A percentile compares a stretch with the other conserved stretches of the same genome.
phyloP scores from a whole-genome alignment of 2,113 vertebrate genomes.

The Hemibagrus wyckioides region DNA sequence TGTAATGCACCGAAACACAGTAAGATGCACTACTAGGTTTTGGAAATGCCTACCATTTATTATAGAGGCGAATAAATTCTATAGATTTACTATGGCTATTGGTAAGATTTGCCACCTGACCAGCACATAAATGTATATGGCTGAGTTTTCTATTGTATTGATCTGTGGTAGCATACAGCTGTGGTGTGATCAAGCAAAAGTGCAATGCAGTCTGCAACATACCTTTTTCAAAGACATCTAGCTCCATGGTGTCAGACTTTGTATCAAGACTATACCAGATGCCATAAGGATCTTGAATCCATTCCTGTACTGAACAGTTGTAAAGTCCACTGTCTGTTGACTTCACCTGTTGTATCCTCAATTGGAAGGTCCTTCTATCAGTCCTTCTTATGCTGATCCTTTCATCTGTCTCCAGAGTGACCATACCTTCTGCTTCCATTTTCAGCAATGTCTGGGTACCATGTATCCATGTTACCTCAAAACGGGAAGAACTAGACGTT shows the following conservation, averaged over 20 bases:
- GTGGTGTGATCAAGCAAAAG: neutral
- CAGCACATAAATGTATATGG: neutral
- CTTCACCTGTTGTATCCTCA: slow-evolving; percentile 60
- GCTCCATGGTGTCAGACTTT: slow-evolving; percentile 17
- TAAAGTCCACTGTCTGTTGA: slow-evolving; percentile 67
- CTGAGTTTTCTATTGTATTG: neutral
- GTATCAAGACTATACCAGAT: slow-evolving; percentile 65
- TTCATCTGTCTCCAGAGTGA: slow-evolving; percentile 52
- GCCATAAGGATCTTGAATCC: slow-evolving; percentile 67
- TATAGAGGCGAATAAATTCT: neutral
- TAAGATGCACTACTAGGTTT: neutral
- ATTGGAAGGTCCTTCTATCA: slow-evolving; percentile 59
- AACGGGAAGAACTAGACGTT: slow-evolving; percentile 56
- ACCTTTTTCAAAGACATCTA: slow-evolving; percentile 64
- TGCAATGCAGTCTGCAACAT: slow-evolving; percentile 4
- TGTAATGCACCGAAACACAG: neutral
- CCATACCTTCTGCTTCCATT: slow-evolving; percentile 58
- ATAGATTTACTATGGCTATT: neutral
- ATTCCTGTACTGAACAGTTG: slow-evolving; percentile 70
- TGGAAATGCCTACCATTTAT: neutral
- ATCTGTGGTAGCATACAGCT: neutral
- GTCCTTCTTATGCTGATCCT: slow-evolving; percentile 60
- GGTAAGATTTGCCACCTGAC: neutral
- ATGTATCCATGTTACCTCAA: slow-evolving; percentile 68
- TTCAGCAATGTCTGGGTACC: slow-evolving; percentile 56